phyloP scores from a whole-genome alignment of 2,113 vertebrate genomes.

The Stomatorhinus ivindoensis region DNA sequence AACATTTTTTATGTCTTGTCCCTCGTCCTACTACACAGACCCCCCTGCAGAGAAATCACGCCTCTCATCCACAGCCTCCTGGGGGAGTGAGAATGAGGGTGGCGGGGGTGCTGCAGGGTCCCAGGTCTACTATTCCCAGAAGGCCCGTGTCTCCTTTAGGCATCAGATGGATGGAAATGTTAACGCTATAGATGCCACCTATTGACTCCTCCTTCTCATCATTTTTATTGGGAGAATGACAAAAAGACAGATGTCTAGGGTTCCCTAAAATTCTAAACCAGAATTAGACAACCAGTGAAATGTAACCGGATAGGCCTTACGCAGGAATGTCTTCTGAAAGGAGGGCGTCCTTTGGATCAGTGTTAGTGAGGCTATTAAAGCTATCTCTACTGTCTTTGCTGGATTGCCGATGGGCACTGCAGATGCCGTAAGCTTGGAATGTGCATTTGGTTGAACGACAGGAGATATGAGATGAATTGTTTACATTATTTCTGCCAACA shows the following conservation, averaged over 20 bases:
- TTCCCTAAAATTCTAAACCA: background rate
- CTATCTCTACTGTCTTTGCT: background rate
- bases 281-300: background rate
- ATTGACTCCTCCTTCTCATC: constrained; percentile 21
- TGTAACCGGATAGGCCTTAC: background rate
- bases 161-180: constrained; percentile 61
- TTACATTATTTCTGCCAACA: constrained; percentile 8
- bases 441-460: background rate
- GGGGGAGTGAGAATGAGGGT: constrained; percentile 28
- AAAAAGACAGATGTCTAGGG: background rate
- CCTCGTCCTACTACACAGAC: constrained; percentile 7
- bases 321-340: background rate
- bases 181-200: constrained; percentile 46
- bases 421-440: background rate
- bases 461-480: constrained; percentile 5
- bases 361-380: background rate
- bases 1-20: background rate
- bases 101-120: background rate
- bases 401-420: background rate
- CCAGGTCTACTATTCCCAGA: constrained; percentile 55
- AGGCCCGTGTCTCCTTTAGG: constrained; percentile 61
- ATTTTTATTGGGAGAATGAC: too few relatives aligned
- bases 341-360: background rate
- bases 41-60: constrained; percentile 23
- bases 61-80: constrained; percentile 23